Evolutionary conservation across 2,888 invertebrate genomes (phyloP).

Genomic region (Nomada fucata): DNA sequence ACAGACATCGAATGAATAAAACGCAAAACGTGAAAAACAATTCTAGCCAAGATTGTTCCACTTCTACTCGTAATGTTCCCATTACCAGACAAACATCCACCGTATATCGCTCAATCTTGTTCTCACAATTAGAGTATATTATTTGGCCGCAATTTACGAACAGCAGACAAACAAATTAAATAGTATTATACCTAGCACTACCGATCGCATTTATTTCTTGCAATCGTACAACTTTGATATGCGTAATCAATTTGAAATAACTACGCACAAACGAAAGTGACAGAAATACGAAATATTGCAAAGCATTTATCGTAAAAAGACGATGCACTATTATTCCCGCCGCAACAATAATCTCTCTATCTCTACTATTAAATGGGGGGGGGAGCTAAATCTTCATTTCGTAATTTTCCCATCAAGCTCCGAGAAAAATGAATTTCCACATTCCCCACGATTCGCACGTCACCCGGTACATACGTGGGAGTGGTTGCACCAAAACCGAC

Average conservation of each 20-base stretch:
- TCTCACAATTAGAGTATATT: conserved; percentile 39
- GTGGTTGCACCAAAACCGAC: conserved; percentile 37
- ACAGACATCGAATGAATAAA: conserved; percentile 3
- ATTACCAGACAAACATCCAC: conserved; percentile 14
- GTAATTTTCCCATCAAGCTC: no score
- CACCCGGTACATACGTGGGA: conserved; percentile 55
- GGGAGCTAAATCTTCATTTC: no score
- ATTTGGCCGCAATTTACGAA: conserved; percentile 19
- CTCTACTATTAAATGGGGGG: no score
- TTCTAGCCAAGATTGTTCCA: conserved; percentile 26
- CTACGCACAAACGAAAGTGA: no score
- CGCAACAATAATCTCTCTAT: no score
- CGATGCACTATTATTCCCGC: no score
- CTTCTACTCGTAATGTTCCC: conserved; percentile 18
- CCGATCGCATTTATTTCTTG: background rate
- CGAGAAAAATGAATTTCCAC: no score
- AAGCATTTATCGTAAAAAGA: no score
- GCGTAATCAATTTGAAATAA: no score
- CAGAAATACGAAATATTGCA: no score
- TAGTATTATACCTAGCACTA: background rate
- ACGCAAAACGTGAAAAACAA: conserved; percentile 19
- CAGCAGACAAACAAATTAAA: conserved; percentile 11
- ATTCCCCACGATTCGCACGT: background rate
- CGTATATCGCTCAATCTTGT: conserved; percentile 27
- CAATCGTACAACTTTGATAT: no score